Percentiles rank a stretch among this genome's conserved stretches.
Evolutionary conservation across 1,140 invertebrate species (phyloP).

Genomic region (Popillia japonica): DNA sequence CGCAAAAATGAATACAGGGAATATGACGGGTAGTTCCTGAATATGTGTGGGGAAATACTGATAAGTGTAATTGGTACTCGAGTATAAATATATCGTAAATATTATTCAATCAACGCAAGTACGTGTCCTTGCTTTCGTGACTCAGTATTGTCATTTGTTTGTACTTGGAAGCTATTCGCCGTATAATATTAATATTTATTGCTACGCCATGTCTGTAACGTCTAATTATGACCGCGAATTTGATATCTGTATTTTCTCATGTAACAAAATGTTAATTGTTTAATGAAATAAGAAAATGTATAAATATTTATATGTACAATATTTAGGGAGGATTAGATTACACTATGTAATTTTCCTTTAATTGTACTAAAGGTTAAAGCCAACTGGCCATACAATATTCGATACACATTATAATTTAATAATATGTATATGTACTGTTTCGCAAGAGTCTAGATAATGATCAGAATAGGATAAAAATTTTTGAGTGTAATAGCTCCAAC

Average conservation of each 20-base stretch:
- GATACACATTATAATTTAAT: no score
- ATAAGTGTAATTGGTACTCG: background rate
- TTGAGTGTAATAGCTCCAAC: no score
- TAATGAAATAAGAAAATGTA: no score
- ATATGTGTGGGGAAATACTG: background rate
- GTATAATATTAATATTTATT: background rate
- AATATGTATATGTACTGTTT: no score
- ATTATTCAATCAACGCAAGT: slow-evolving; percentile 15
- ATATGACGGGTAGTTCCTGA: background rate
- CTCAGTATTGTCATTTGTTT: slow-evolving; percentile 24
- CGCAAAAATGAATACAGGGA: background rate
- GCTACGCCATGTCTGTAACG: background rate
- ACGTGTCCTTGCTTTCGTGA: slow-evolving; percentile 29
- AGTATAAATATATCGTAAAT: background rate
- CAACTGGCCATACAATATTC: no score
- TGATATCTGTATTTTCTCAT: background rate
- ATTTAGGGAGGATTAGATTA: no score
- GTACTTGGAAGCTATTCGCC: background rate
- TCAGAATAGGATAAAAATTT: no score
- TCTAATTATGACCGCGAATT: background rate
- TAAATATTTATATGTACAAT: no score
- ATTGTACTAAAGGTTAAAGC: no score
- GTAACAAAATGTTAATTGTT: no score
- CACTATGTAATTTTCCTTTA: no score
- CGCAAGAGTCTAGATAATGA: no score